Evolutionary conservation across 2,113 vertebrate genomes (phyloP).

Genomic region (Takifugu flavidus): DNA sequence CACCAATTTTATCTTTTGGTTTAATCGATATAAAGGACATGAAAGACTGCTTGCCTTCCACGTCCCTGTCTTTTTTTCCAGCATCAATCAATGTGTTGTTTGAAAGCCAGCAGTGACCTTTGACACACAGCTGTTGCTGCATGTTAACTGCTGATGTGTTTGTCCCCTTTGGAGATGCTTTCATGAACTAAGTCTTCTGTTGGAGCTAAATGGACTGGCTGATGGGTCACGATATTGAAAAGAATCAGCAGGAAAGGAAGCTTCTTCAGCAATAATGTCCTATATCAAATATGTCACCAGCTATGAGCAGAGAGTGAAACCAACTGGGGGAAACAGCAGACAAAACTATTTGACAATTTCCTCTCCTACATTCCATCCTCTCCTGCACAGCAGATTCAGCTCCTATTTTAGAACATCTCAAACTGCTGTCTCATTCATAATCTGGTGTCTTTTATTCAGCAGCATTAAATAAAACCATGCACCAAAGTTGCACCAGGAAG

Average conservation of each 20-base stretch:
- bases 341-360: conserved; percentile 43
- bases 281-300: not conserved
- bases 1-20: no score
- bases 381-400: not conserved
- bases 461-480: no score
- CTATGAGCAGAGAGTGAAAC: conserved; percentile 6
- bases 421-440: no score
- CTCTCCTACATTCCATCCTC: conserved; percentile 22
- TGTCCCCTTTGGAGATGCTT: not conserved
- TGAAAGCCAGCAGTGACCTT: not conserved
- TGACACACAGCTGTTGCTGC: not conserved
- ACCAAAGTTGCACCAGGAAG: not conserved
- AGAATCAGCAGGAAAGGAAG: no score
- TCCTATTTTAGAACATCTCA: no score
- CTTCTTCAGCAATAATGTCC: no score
- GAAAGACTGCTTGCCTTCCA: not conserved
- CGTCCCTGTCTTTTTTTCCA: not conserved
- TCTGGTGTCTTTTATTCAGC: no score
- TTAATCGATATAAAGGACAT: no score
- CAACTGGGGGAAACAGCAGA: conserved; percentile 1
- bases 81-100: not conserved
- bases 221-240: not conserved
- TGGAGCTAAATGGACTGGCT: not conserved
- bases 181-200: not conserved
- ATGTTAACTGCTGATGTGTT: not conserved